Evolutionary conservation across 2,888 invertebrate genomes (phyloP).

Genomic region (Brachycybe producta): DNA sequence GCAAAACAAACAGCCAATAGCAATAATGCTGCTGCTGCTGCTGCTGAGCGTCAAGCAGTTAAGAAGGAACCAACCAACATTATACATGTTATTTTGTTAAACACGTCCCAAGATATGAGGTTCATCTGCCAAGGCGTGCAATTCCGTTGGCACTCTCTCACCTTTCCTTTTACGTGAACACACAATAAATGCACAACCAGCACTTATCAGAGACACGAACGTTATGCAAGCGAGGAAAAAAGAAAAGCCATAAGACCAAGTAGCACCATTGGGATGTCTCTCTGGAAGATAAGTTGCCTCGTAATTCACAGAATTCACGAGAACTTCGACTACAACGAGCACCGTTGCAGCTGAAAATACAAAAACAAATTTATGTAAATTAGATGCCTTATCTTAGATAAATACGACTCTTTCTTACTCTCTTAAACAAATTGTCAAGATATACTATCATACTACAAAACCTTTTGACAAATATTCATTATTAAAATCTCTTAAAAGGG

Average conservation of each 20-base stretch:
- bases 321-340: slow-evolving; percentile 68
- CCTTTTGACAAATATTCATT: too few species aligned
- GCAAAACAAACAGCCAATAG: too few species aligned
- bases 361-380: slow-evolving; percentile 13
- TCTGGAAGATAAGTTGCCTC: slow-evolving; percentile 50
- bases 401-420: too few species aligned
- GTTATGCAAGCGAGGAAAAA: slow-evolving; percentile 53
- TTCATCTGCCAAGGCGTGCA: slow-evolving; percentile 71
- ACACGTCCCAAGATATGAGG: slow-evolving; percentile 55
- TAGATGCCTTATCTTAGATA: too few species aligned
- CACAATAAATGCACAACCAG: slow-evolving; percentile 60
- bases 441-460: too few species aligned
- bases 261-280: slow-evolving; percentile 52
- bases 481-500: too few species aligned
- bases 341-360: slow-evolving; percentile 53
- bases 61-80: too few species aligned
- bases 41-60: too few species aligned
- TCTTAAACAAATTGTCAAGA: too few species aligned
- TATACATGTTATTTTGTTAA: slow-evolving; percentile 2
- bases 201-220: slow-evolving; percentile 36
- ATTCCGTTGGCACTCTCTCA: slow-evolving; percentile 58
- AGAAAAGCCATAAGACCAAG: slow-evolving; percentile 49
- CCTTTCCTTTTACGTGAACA: slow-evolving; percentile 75
- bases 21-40: too few species aligned
- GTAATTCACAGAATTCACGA: slow-evolving; percentile 57